phyloP scores from a whole-genome alignment of 1,140 invertebrate species.

The Bombus polaris region DNA sequence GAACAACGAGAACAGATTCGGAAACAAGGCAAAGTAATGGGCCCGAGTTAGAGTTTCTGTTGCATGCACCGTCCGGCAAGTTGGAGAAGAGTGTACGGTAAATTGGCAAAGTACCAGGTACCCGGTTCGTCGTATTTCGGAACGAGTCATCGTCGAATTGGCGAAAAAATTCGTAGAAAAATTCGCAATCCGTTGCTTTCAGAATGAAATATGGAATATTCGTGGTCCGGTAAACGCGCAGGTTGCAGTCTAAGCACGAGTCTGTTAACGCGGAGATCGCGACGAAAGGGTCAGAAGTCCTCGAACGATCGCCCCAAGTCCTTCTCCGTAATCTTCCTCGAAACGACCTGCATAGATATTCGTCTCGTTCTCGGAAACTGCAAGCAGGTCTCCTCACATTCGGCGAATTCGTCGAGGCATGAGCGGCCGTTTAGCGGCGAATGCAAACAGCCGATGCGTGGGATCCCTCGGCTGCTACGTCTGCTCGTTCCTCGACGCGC shows the following conservation, averaged over 20 bases:
- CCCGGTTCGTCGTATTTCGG: background rate
- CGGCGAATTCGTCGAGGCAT: background rate
- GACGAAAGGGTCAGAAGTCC: too few relatives aligned
- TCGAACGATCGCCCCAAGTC: too few relatives aligned
- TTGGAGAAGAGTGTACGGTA: background rate
- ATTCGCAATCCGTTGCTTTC: too few relatives aligned
- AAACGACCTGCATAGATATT: background rate
- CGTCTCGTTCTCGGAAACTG: background rate
- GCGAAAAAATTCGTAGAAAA: too few relatives aligned
- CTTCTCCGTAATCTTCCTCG: too few relatives aligned
- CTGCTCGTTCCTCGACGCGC: slow-evolving; percentile 42
- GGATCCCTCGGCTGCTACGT: slow-evolving; percentile 25
- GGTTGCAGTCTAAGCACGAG: too few relatives aligned
- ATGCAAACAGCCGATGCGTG: slow-evolving; percentile 40
- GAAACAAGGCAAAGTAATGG: too few relatives aligned
- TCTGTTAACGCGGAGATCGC: too few relatives aligned
- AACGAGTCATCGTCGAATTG: background rate
- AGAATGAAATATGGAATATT: too few relatives aligned
- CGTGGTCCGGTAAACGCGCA: too few relatives aligned
- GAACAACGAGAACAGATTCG: background rate
- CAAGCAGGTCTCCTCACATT: background rate
- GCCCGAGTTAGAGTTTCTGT: background rate
- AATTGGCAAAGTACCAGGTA: background rate
- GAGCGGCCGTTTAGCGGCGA: slow-evolving; percentile 25
- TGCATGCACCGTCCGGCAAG: background rate